These are phyloP conservation scores for Drosophila ohnishii DNA, from an alignment of 1,140 invertebrate genomes.

Conservation along the genomic window DNA sequence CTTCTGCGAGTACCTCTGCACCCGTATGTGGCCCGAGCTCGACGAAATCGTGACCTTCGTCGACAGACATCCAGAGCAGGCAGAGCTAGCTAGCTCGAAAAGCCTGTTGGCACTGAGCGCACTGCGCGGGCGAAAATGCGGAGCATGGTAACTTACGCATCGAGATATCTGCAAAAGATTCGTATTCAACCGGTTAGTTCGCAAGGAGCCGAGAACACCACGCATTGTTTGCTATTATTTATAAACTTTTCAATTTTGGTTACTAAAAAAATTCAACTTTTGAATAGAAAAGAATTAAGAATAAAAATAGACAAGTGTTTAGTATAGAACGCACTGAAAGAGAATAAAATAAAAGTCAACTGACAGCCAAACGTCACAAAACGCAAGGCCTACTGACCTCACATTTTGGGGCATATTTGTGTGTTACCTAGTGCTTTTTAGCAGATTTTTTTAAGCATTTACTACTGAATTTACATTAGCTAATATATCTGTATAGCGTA, in stretches of 20 bases:
- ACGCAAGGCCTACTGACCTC: constrained; percentile 12
- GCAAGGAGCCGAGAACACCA: constrained; percentile 4
- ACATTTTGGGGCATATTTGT: background rate
- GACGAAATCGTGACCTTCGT: background rate
- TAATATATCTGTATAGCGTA: too few relatives aligned
- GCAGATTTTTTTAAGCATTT: too few relatives aligned
- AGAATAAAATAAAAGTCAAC: background rate
- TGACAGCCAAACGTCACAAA: background rate
- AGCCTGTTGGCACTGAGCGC: constrained; percentile 9
- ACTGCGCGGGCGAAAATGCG: constrained; percentile 38
- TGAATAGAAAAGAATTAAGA: background rate
- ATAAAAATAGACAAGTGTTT: constrained; percentile 10
- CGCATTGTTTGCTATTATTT: constrained; percentile 22
- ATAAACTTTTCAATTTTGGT: constrained; percentile 14
- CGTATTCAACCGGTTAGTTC: constrained; percentile 32
- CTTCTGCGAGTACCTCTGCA: constrained; percentile 45
- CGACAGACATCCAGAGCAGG: background rate
- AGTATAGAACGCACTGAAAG: constrained; percentile 1
- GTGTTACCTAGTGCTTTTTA: too few relatives aligned
- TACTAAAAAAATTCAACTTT: constrained; percentile 1
- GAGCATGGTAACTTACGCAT: constrained; percentile 55
- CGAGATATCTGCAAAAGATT: constrained; percentile 63
- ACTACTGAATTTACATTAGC: too few relatives aligned
- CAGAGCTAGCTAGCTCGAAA: constrained; percentile 27
- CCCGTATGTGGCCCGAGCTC: constrained; percentile 5